Base-by-base conservation (phyloP, 2,797 vertebrate species). In the Sebastiscus albofasciatus region DNA sequence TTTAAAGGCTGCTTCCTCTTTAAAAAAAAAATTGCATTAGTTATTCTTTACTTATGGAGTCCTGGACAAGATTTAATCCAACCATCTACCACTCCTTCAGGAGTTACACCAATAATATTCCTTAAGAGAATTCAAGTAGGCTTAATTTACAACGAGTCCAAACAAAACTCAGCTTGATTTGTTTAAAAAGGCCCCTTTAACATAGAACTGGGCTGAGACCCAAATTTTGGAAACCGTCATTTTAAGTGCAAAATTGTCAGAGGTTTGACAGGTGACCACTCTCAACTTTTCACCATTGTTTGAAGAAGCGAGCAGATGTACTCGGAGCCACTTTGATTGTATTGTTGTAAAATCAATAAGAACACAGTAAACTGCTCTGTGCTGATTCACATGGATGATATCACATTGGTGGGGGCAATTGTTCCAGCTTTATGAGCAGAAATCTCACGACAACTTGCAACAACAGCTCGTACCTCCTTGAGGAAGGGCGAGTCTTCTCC, bases 401-500 rank as follows among this genome's bases (percentile, higher is more conserved):
- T 54, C 26, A 33, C 31, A 26, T 7, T 12, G 24, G 9, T 49
- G 8, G 36, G 9, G 18, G 54, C 2, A 39, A 39, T 12, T 11
- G 20, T 1, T 12, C 7, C 16, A 31, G 16, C 20, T 74, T 36
- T 14, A 54, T 20, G 1, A 66, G 16, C 22, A 52, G 7, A 72
- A 13, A 65, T 31, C 24, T 33, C 20, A 11, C 14, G 58, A 1
- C 18, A 22, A 67, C 31, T 26, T 69, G 13, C 18, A 27, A 0
- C 14, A 20, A 4, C 2, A 18, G 4, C 10, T 84, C 95, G 70
- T 82, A 98, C 99, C 86, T 99, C 97, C 89, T 97, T 98, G 24
- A 99, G 97, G 94, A 99, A 99, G 39, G 97, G 88, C 0, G 99
- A 99, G 27, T 99, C 98, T 16, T 97, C 97, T 3, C 96, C 98